Evolutionary conservation across 2,888 invertebrate species (phyloP).

Genomic region (Villa cingulata): DNA sequence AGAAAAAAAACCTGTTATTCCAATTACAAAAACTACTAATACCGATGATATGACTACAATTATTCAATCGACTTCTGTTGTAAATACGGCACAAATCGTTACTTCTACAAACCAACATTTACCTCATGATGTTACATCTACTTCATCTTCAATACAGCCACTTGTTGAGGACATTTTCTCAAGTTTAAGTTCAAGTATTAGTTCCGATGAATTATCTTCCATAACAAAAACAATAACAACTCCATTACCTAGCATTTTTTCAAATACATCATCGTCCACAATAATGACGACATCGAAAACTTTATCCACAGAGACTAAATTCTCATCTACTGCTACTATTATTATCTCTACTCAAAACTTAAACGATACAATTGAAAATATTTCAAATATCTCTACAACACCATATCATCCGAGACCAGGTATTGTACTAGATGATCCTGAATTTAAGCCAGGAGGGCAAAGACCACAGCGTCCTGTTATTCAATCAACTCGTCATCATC

Average conservation of each 20-base stretch:
- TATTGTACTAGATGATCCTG: constrained; percentile 72
- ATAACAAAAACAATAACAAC: background rate
- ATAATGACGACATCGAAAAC: constrained; percentile 12
- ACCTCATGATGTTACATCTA: constrained; percentile 25
- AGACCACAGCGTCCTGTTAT: constrained; percentile 31
- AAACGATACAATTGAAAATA: background rate
- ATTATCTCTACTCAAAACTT: background rate
- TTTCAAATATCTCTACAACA: constrained; percentile 8
- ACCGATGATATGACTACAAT: constrained; percentile 22
- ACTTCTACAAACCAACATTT: constrained; percentile 25
- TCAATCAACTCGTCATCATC: constrained; percentile 35
- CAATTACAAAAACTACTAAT: constrained; percentile 26
- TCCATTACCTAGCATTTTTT: background rate
- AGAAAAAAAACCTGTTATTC: constrained; percentile 22
- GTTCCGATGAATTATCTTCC: constrained; percentile 7
- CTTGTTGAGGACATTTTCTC: constrained; percentile 31
- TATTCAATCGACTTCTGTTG: constrained; percentile 28
- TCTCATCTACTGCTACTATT: constrained; percentile 18
- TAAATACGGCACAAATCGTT: constrained; percentile 21
- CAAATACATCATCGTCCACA: constrained; percentile 3
- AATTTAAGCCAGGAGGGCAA: constrained; percentile 54
- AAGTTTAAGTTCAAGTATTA: constrained; percentile 20
- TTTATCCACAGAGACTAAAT: constrained; percentile 15
- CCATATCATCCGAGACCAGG: constrained; percentile 68
- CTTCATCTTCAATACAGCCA: constrained; percentile 20